Conservation (phyloP, 2,113 vertebrate species). For the Nothoprocta pentlandii region DNA sequence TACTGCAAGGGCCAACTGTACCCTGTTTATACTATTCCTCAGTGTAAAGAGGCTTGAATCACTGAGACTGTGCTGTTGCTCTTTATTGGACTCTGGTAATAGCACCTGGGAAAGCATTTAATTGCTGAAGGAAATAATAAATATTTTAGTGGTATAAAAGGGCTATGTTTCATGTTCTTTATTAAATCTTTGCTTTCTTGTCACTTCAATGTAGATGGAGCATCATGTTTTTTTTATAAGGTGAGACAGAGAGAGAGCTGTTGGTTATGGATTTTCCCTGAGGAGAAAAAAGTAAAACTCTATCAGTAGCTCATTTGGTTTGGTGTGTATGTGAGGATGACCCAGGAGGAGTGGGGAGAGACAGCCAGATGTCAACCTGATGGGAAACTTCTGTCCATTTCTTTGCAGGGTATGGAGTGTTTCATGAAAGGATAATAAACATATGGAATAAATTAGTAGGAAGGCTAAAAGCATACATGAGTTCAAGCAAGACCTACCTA, state of each 20-base stretch:
- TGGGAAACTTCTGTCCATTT: constrained; percentile 33
- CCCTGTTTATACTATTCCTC: neutral
- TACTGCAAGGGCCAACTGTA: neutral
- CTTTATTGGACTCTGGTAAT: neutral
- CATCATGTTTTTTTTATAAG: constrained; percentile 27
- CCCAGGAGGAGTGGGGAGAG: constrained; percentile 18
- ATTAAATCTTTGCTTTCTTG: neutral
- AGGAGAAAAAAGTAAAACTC: constrained; percentile 17
- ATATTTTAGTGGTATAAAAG: constrained; percentile 17
- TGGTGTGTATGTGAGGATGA: neutral
- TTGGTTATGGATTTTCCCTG: constrained; percentile 45
- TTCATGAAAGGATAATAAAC: constrained; percentile 44
- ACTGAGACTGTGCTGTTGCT: neutral
- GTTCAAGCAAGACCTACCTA: constrained; percentile 30
- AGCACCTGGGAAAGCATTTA: constrained; percentile 2
- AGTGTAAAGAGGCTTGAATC: neutral
- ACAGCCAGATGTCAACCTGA: constrained; percentile 53
- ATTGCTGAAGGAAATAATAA: constrained; percentile 24
- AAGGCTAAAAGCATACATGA: constrained; percentile 38
- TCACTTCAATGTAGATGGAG: neutral
- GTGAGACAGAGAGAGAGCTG: neutral
- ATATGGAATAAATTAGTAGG: constrained; percentile 39
- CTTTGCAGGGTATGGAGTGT: neutral
- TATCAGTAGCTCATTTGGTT: constrained; percentile 32
- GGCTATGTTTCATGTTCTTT: neutral